Conservation (phyloP, 2,888 invertebrate species). For the Pachydiplax longipennis region DNA sequence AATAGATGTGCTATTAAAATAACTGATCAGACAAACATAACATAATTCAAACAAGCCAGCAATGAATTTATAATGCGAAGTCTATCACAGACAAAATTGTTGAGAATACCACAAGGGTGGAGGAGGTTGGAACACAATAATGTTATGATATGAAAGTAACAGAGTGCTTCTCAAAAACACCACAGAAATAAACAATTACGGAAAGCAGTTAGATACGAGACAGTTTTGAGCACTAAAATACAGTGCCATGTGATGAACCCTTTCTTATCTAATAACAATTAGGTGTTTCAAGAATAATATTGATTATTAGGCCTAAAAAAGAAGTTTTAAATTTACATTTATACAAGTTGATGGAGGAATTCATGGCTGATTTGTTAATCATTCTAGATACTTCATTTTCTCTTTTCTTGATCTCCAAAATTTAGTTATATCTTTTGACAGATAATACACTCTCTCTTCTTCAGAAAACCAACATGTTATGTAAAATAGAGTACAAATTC, state of each 20-base stretch:
- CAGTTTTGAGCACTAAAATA: neutral
- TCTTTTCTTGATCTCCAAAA: neutral
- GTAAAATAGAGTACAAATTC: neutral
- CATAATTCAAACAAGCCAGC: neutral
- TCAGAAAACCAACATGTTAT: neutral
- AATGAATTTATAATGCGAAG: neutral
- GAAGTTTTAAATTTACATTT: neutral
- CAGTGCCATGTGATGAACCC: neutral
- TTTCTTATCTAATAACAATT: neutral
- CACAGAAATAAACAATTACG: neutral
- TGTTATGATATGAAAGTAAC: neutral
- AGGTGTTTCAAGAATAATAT: neutral
- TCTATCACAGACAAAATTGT: constrained; percentile 13
- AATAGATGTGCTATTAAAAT: neutral
- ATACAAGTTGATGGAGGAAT: neutral
- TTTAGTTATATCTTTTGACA: neutral
- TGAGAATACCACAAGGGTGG: neutral
- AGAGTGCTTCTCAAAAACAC: neutral
- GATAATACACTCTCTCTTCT: neutral
- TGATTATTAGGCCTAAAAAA: constrained; percentile 33
- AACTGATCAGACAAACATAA: neutral
- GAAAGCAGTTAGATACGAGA: neutral
- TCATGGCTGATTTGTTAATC: too few relatives aligned
- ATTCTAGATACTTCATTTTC: neutral
- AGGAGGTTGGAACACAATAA: neutral